These are phyloP conservation scores for Acronicta aceris DNA, from an alignment of 2,888 invertebrate species.

Conservation along the genomic window DNA sequence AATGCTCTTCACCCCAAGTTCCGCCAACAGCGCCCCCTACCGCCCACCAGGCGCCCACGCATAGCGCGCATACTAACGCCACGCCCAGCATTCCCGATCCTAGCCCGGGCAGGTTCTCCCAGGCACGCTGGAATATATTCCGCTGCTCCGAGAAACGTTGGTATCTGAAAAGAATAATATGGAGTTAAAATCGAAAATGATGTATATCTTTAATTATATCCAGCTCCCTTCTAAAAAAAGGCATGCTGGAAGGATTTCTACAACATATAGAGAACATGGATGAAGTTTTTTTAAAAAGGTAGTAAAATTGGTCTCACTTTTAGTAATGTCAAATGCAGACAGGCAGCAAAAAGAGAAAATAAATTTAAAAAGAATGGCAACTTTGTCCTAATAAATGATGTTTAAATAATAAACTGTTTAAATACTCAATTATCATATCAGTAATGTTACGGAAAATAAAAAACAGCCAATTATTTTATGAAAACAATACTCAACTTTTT, in stretches of 20 bases:
- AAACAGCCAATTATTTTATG: background rate
- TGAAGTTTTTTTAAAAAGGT: no score
- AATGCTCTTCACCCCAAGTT: conserved; percentile 84
- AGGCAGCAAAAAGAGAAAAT: background rate
- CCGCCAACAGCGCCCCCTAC: conserved; percentile 81
- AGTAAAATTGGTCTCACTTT: background rate
- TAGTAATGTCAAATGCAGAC: background rate
- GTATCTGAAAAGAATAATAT: conserved; percentile 66
- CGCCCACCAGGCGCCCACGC: conserved; percentile 82
- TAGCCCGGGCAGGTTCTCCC: conserved; percentile 71
- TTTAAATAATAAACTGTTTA: no score
- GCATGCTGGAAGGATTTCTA: background rate
- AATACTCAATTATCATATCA: background rate
- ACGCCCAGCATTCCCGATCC: conserved; percentile 77
- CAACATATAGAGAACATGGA: no score
- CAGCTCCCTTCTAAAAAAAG: background rate
- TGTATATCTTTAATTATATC: background rate
- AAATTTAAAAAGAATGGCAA: background rate
- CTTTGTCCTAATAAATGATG: no score
- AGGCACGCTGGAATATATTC: conserved; percentile 66
- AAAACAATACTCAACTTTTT: conserved; percentile 34
- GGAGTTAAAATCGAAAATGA: background rate
- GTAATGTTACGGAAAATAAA: background rate
- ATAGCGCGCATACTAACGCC: conserved; percentile 74
- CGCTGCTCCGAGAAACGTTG: conserved; percentile 78